Conservation (phyloP, 2,113 vertebrate genomes). For the Ranitomeya variabilis region DNA sequence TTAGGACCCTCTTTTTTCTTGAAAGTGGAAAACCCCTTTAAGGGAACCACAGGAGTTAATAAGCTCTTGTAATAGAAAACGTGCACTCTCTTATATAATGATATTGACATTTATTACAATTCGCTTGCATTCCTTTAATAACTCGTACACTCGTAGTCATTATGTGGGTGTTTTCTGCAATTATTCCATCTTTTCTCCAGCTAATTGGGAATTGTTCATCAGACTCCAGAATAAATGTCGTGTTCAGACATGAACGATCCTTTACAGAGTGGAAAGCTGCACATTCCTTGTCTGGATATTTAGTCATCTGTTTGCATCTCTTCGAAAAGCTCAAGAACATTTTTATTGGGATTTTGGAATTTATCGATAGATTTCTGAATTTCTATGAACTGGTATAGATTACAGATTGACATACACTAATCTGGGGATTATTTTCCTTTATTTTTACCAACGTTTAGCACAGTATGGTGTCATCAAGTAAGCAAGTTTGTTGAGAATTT, state of each 20-base stretch:
- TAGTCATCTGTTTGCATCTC: neutral
- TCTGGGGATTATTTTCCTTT: neutral
- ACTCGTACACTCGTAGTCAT: neutral
- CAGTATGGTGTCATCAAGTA: no score
- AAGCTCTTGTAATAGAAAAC: neutral
- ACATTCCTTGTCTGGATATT: neutral
- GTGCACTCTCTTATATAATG: neutral
- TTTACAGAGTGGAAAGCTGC: neutral
- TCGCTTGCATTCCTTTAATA: constrained; percentile 8
- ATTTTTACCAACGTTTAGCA: no score
- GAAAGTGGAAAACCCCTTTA: neutral
- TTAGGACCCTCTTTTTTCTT: no score
- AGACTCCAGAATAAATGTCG: neutral
- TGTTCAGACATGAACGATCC: constrained; percentile 16
- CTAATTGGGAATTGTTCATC: constrained; percentile 28
- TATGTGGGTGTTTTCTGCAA: constrained; percentile 30
- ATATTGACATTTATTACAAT: constrained; percentile 31
- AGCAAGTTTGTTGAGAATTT: no score
- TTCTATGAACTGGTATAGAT: neutral
- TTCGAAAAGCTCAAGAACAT: neutral
- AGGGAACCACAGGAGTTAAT: neutral
- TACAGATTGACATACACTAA: neutral
- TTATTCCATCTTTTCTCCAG: constrained; percentile 16
- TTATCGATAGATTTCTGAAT: neutral
- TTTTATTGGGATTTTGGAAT: neutral